phyloP scores from a whole-genome alignment of 2,797 vertebrate genomes.

The Ficedula albicollis region DNA sequence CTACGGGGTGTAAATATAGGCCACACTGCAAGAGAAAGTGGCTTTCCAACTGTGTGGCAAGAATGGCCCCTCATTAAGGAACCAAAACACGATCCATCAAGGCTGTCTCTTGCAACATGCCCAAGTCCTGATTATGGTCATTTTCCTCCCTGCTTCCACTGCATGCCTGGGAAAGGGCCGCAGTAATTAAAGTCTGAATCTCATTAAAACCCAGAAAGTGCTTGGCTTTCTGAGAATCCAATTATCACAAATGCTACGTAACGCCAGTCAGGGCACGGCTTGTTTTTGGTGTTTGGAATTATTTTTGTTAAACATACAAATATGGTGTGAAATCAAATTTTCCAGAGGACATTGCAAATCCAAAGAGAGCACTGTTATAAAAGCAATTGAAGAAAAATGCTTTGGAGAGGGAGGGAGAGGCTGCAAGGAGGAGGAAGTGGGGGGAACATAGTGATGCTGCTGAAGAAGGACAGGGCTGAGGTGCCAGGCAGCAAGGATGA shows the following conservation, averaged over 20 bases:
- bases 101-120: slow-evolving; percentile 27
- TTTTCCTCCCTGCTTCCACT: slow-evolving; percentile 40
- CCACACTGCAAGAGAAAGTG: neutral
- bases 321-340: slow-evolving; percentile 41
- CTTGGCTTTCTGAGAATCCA: slow-evolving; percentile 67
- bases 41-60: slow-evolving; percentile 25
- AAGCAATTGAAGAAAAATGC: neutral
- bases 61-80: slow-evolving; percentile 47
- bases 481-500: neutral
- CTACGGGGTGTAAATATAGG: neutral
- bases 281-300: slow-evolving; percentile 41
- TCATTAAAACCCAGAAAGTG: slow-evolving; percentile 62
- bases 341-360: neutral
- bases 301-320: slow-evolving; percentile 52
- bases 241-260: slow-evolving; percentile 54
- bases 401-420: neutral
- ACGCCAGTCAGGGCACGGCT: slow-evolving; percentile 36
- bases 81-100: neutral
- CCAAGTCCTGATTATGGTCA: slow-evolving; percentile 48
- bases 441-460: neutral
- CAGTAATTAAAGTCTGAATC: slow-evolving; percentile 67
- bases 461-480: neutral
- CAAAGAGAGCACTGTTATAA: neutral
- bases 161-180: slow-evolving; percentile 55
- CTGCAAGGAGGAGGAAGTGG: neutral